phyloP scores from a whole-genome alignment of 2,113 vertebrate species.

The Engraulis encrasicolus region DNA sequence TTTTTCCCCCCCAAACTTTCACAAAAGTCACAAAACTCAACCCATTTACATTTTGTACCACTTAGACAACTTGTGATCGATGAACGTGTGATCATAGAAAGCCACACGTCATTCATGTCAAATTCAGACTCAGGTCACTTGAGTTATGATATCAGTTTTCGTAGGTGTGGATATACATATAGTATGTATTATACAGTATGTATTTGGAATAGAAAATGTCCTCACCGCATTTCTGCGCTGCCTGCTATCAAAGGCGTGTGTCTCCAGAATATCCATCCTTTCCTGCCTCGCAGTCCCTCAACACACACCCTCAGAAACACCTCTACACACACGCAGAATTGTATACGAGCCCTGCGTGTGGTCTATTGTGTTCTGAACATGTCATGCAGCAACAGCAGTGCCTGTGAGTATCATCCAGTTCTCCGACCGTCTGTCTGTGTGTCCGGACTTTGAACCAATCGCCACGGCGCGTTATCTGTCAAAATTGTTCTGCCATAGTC shows the following conservation, averaged over 20 bases:
- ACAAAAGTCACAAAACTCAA: not conserved
- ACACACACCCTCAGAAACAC: not conserved
- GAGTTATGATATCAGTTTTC: conserved; percentile 24
- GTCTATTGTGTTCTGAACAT: not conserved
- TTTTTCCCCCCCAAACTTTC: not conserved
- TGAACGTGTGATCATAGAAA: not conserved
- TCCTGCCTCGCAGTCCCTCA: not conserved
- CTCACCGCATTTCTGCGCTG: conserved; percentile 73
- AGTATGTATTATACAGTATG: not conserved
- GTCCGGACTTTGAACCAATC: conserved; percentile 70
- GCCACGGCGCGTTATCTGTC: conserved; percentile 54
- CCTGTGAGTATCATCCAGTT: conserved; percentile 17
- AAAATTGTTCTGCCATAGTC: conserved; percentile 69
- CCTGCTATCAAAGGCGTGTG: conserved; percentile 69
- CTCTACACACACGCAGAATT: not conserved
- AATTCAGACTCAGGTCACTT: not conserved
- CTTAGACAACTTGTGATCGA: not conserved
- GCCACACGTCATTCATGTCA: too few relatives aligned
- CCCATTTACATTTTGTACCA: not conserved
- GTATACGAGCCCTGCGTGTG: not conserved
- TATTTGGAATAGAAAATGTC: not conserved
- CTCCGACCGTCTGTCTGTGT: conserved; percentile 29
- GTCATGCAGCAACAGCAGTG: not conserved
- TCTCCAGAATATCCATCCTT: conserved; percentile 81
- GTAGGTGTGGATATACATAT: conserved; percentile 40